Percentiles rank a stretch among this genome's conserved stretches.
phyloP scores from a whole-genome alignment of 2,888 invertebrate species.

The Acronicta leporina region DNA sequence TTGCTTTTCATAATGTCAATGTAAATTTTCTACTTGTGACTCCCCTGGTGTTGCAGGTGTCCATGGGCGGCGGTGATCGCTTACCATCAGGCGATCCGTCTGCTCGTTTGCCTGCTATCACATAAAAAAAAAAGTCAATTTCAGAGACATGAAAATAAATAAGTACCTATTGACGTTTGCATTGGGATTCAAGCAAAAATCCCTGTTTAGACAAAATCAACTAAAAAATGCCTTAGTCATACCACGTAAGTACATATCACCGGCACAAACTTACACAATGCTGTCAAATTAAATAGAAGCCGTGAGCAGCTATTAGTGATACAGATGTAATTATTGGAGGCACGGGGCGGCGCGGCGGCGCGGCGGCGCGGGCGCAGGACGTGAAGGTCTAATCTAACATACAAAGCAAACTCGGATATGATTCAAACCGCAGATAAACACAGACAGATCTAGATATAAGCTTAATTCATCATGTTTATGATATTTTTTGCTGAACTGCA shows the following conservation, averaged over 20 bases:
- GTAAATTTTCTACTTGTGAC: too few species aligned
- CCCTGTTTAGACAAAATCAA: too few species aligned
- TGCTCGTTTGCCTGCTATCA: too few species aligned
- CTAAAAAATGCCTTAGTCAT: neutral
- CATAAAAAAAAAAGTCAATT: too few species aligned
- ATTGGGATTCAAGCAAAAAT: too few species aligned
- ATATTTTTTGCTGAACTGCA: neutral
- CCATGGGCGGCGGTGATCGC: too few species aligned
- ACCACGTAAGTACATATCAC: constrained; percentile 3
- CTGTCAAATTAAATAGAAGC: constrained; percentile 8
- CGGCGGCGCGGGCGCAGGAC: constrained; percentile 3
- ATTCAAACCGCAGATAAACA: constrained; percentile 9
- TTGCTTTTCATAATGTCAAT: too few species aligned
- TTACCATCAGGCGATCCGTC: too few species aligned
- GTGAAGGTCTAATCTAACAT: constrained; percentile 16
- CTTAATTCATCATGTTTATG: neutral
- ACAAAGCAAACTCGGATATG: constrained; percentile 12
- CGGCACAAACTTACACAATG: constrained; percentile 1
- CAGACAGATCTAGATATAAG: constrained; percentile 4
- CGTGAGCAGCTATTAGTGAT: constrained; percentile 5
- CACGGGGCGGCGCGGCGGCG: constrained; percentile 3
- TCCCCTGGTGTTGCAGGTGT: too few species aligned
- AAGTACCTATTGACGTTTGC: too few species aligned
- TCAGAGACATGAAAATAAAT: too few species aligned
- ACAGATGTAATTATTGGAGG: constrained; percentile 9